These are phyloP conservation scores for Rhea americana DNA, from an alignment of 2,113 vertebrate species.

Conservation along the genomic window DNA sequence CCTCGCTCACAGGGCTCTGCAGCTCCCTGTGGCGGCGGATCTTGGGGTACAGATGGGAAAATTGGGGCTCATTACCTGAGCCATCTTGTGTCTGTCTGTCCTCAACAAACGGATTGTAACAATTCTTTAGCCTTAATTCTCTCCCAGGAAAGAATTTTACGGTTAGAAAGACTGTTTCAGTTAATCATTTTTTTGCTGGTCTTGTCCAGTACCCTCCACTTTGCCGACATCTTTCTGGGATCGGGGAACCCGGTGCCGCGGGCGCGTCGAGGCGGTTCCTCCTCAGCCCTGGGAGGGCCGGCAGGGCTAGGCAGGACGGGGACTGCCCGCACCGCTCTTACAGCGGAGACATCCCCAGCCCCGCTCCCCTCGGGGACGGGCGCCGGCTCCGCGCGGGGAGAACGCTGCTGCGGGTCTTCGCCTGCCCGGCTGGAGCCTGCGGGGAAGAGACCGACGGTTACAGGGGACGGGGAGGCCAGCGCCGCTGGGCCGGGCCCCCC, in stretches of 20 bases:
- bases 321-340: background rate
- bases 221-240: slow-evolving; percentile 19
- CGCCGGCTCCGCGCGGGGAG: background rate
- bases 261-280: background rate
- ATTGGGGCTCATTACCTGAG: slow-evolving; percentile 39
- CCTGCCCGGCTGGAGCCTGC: background rate
- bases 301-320: background rate
- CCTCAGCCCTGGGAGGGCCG: background rate
- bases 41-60: background rate
- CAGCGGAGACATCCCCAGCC: background rate
- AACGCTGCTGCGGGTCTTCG: background rate
- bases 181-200: slow-evolving; percentile 23
- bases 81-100: slow-evolving; percentile 32
- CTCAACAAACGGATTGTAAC: slow-evolving; percentile 27
- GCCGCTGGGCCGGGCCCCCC: too few relatives aligned
- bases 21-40: background rate
- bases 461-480: background rate
- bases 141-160: slow-evolving; percentile 14
- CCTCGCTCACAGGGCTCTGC: background rate
- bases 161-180: slow-evolving; percentile 10
- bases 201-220: slow-evolving; percentile 40
- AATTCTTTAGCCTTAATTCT: slow-evolving; percentile 23
- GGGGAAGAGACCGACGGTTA: background rate
- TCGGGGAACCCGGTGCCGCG: background rate
- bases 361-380: background rate